phyloP scores from a whole-genome alignment of 1,140 invertebrate species.

The Yoshiicerus persimilis region DNA sequence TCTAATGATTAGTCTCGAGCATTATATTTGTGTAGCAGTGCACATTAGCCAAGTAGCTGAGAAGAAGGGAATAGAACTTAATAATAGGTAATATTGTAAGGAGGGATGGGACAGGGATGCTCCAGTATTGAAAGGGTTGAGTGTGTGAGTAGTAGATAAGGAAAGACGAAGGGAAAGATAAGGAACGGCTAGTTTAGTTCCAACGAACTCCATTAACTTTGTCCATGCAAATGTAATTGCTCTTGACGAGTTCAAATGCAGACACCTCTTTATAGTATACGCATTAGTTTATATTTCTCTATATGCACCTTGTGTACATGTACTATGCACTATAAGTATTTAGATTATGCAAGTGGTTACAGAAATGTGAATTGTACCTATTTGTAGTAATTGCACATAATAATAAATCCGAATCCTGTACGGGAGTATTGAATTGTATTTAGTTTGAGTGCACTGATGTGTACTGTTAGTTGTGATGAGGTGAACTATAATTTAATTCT shows the following conservation, averaged over 20 bases:
- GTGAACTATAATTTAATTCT: constrained; percentile 15
- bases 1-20: background rate
- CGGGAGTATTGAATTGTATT: background rate
- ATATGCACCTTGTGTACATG: background rate
- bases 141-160: background rate
- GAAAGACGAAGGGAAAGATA: background rate
- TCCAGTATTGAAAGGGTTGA: background rate
- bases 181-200: background rate
- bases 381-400: background rate
- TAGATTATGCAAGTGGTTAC: too few species aligned
- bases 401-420: background rate
- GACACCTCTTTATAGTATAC: background rate
- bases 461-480: background rate
- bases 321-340: background rate
- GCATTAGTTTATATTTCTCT: too few species aligned
- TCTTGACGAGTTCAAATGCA: background rate
- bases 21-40: background rate
- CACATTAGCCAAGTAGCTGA: background rate
- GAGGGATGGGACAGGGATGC: background rate
- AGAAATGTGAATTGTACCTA: too few species aligned
- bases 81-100: background rate
- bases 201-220: background rate
- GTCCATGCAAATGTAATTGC: background rate
- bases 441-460: background rate
- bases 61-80: background rate